Conservation (phyloP, 2,888 invertebrate genomes). For the Zonitis immaculata region DNA sequence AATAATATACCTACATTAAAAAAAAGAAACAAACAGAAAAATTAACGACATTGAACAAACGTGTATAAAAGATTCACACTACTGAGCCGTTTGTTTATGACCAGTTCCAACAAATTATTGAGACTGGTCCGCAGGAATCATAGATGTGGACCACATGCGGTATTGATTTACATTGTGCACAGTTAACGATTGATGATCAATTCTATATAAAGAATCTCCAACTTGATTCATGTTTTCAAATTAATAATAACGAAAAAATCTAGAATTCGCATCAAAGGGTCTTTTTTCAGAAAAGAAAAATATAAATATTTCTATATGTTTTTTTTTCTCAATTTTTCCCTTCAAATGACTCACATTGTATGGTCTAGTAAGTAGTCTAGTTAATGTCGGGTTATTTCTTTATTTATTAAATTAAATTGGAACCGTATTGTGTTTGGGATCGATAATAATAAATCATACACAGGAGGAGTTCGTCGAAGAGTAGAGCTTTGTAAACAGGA, state of each 20-base stretch:
- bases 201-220: background rate
- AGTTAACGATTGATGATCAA: constrained; percentile 25
- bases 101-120: constrained; percentile 41
- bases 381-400: too few relatives aligned
- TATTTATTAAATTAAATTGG: background rate
- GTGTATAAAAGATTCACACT: constrained; percentile 37
- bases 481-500: constrained; percentile 29
- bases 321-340: too few relatives aligned
- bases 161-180: constrained; percentile 43
- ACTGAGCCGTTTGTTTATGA: constrained; percentile 42
- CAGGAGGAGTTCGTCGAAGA: background rate
- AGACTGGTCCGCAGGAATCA: constrained; percentile 35
- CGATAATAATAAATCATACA: constrained; percentile 2
- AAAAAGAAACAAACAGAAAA: too few relatives aligned
- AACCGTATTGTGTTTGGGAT: background rate
- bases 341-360: too few relatives aligned
- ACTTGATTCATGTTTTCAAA: background rate
- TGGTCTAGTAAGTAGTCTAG: too few relatives aligned
- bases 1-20: too few relatives aligned
- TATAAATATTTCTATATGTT: too few relatives aligned
- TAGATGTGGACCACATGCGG: constrained; percentile 44
- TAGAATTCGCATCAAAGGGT: too few relatives aligned
- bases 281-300: too few relatives aligned
- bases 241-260: background rate
- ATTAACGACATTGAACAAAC: background rate